Percentiles rank a stretch among this genome's conserved stretches.
Evolutionary conservation across 2,888 invertebrate genomes (phyloP).

Genomic region (Noctua janthina): DNA sequence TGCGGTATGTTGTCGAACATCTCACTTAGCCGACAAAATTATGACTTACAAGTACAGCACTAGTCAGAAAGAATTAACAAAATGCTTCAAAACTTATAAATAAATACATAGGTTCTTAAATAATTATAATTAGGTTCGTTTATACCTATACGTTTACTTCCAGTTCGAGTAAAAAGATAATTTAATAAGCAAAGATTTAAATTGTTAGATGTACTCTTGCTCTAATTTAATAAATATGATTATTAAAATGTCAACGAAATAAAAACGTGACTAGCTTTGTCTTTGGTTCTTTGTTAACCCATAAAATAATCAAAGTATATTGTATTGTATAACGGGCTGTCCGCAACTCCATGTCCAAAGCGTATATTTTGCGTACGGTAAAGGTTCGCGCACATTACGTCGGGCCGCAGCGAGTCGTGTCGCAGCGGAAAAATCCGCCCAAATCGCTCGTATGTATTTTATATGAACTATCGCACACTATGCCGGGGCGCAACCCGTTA

Average conservation of each 20-base stretch:
- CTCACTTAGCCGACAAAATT: fast-evolving
- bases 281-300: no score
- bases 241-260: neutral
- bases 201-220: neutral
- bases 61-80: neutral
- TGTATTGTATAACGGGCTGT: neutral
- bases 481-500: no score
- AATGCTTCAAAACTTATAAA: neutral
- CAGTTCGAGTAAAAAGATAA: neutral
- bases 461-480: no score
- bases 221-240: neutral
- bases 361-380: neutral
- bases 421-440: no score
- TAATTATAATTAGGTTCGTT: neutral
- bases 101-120: no score
- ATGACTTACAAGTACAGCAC: neutral
- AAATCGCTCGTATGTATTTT: no score
- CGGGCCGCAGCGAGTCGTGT: no score
- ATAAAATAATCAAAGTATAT: no score
- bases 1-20: neutral
- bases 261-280: neutral
- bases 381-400: no score
- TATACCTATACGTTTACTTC: neutral
- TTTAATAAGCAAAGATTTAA: neutral
- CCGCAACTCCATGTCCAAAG: neutral